Percentiles rank a stretch among this genome's conserved stretches.
phyloP scores from a whole-genome alignment of 2,888 invertebrate species.

The Celastrina argiolus region DNA sequence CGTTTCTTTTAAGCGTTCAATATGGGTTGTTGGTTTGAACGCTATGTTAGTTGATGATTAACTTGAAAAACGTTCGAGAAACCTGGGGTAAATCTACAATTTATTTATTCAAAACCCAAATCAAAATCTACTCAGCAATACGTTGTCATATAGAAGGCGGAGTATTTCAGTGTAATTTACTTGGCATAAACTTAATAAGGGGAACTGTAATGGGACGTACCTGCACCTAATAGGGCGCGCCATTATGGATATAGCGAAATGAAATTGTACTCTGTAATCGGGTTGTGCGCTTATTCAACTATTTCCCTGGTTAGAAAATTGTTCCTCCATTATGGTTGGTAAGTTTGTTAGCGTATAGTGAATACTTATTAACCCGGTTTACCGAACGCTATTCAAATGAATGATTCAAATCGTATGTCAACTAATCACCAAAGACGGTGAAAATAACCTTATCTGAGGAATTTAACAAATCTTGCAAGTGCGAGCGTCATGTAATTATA shows the following conservation, averaged over 20 bases:
- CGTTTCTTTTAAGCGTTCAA: no score
- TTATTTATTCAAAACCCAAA: no score
- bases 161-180: conserved; percentile 7
- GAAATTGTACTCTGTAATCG: conserved; percentile 21
- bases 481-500: no score
- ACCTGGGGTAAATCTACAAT: no score
- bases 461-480: no score
- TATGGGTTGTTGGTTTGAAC: no score
- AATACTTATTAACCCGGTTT: not conserved
- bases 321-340: not conserved
- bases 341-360: not conserved
- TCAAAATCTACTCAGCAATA: not conserved
- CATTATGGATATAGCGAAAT: conserved; percentile 21
- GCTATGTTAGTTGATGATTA: no score
- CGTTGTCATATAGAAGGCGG: not conserved
- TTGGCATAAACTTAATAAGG: conserved; percentile 17
- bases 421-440: no score
- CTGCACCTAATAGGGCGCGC: conserved; percentile 18
- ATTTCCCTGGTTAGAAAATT: conserved; percentile 17
- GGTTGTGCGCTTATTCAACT: not conserved
- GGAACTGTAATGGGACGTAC: conserved; percentile 18
- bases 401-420: no score
- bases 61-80: no score
- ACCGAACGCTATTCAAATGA: no score
- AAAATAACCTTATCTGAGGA: no score